Base-by-base conservation (phyloP, 2,797 vertebrate species). In the Aeoliscus strigatus region DNA sequence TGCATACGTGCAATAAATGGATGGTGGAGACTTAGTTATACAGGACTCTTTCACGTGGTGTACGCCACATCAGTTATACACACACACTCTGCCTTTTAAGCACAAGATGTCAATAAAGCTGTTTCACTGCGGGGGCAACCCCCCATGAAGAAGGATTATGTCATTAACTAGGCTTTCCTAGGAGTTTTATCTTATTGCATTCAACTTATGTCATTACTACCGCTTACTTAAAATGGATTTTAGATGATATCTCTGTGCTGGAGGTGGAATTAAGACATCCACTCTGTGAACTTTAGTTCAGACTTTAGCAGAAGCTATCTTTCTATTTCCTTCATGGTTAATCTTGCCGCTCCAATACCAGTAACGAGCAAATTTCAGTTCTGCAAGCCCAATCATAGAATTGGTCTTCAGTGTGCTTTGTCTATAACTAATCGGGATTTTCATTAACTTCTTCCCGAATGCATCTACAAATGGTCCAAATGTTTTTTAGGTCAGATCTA, bases 111-210 rank as follows among this genome's bases (percentile, higher is more conserved):
- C 59, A 51, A 18, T 45, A 61, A n/a, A 63, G 45, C 47, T 27
- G 4, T 42, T 46, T 24, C 24, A 31, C 40, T 33, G 39, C 61
- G 39, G 6, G 39, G 32, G 23, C 17, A 52, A 25, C 64, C 39
- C 38, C 40, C 35, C 1, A n/a, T 14, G 34, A 54, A 67, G 37
- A 23, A 39, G 53, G 51, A 75, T 79, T 63, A 59, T 43, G 42
- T 60, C 60, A 42, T 62, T 64, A 65, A 56, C 24, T 50, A 6
- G 42, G 34, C 60, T 47, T 17, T 3, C 18, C 27, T 28, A 3
- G 12, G 25, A 40, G 14, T 39, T 63, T 72, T 30, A 59, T 73
- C 57, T 54, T n/a, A 11, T 38, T 57, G 30, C 2, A 1, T 45
- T 71, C 18, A 59, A 40, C 27, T 54, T 9, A 24, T 46, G 32